These are phyloP conservation scores for Papilio demoleus DNA, from an alignment of 2,888 invertebrate genomes.

Conservation along the genomic window DNA sequence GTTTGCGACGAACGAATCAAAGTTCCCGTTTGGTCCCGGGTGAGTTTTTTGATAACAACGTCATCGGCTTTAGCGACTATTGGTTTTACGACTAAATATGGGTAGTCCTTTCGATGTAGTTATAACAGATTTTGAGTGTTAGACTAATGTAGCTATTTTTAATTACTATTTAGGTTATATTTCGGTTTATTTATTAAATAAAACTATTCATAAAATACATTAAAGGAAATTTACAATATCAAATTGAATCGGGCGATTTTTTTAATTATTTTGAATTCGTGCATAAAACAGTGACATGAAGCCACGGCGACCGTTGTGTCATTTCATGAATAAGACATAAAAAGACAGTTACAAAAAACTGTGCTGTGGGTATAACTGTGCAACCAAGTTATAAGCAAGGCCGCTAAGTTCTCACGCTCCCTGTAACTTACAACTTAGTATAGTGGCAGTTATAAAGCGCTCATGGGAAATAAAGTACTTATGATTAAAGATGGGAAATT, in stretches of 20 bases:
- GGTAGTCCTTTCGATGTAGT: too few relatives aligned
- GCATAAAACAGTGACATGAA: constrained; percentile 3
- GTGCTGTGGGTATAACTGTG: constrained; percentile 47
- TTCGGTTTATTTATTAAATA: too few relatives aligned
- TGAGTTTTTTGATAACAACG: too few relatives aligned
- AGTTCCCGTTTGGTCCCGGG: too few relatives aligned
- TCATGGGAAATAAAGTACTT: constrained; percentile 53
- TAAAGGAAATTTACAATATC: neutral
- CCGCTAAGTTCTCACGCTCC: constrained; percentile 72
- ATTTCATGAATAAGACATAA: constrained; percentile 24
- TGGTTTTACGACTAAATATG: too few relatives aligned
- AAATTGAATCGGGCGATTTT: neutral
- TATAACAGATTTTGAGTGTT: too few relatives aligned
- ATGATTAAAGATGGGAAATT: constrained; percentile 43
- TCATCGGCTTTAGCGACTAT: too few relatives aligned
- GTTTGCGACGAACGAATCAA: too few relatives aligned
- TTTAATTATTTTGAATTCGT: neutral
- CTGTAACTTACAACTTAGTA: constrained; percentile 30
- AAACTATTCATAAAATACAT: neutral
- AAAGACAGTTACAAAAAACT: constrained; percentile 31
- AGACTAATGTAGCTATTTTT: neutral
- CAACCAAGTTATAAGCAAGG: constrained; percentile 63
- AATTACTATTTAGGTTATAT: too few relatives aligned
- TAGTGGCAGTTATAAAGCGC: constrained; percentile 46
- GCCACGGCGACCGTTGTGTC: constrained; percentile 2